phyloP scores from a whole-genome alignment of 2,113 vertebrate genomes.

The Ascaphus truei region DNA sequence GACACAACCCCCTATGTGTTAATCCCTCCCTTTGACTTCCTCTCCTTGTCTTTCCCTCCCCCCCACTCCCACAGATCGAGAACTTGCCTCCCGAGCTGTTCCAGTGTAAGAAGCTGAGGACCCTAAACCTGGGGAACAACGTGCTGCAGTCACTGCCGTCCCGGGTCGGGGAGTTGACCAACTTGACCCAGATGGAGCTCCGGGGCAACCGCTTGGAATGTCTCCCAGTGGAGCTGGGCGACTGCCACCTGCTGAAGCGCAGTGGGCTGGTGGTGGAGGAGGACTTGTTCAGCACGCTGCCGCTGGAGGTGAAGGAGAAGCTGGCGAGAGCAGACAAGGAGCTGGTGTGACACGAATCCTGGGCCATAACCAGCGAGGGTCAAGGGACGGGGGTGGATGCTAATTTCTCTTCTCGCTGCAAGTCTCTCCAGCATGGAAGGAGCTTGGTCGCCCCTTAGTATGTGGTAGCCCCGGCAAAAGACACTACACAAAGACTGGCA shows the following conservation, averaged over 20 bases:
- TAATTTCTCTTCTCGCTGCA: not conserved
- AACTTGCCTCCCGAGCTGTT: slow-evolving; percentile 88
- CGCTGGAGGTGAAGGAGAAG: slow-evolving; percentile 87
- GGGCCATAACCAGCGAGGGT: not conserved
- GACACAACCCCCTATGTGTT: not conserved
- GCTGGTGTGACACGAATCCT: slow-evolving; percentile 87
- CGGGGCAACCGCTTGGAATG: slow-evolving; percentile 90
- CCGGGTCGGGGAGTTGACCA: slow-evolving; percentile 84
- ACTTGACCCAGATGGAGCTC: slow-evolving; percentile 87
- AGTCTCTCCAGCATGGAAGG: not conserved
- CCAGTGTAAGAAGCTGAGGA: slow-evolving; percentile 92
- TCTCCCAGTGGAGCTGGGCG: slow-evolving; percentile 89
- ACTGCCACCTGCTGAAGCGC: slow-evolving; percentile 85
- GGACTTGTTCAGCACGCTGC: slow-evolving; percentile 89
- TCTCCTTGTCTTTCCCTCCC: not conserved
- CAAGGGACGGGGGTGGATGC: not conserved
- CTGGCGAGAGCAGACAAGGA: slow-evolving; percentile 91
- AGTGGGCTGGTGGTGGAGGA: slow-evolving; percentile 91
- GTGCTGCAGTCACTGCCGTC: slow-evolving; percentile 85
- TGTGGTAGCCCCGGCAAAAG: not conserved
- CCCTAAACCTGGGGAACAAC: slow-evolving; percentile 91
- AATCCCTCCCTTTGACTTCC: not conserved
- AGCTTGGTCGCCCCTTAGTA: not conserved
- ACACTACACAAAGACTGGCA: not conserved
- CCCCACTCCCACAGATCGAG: slow-evolving; percentile 82